Evolutionary conservation across 2,888 invertebrate species (phyloP).

Genomic region (Acholoe squamosa): DNA sequence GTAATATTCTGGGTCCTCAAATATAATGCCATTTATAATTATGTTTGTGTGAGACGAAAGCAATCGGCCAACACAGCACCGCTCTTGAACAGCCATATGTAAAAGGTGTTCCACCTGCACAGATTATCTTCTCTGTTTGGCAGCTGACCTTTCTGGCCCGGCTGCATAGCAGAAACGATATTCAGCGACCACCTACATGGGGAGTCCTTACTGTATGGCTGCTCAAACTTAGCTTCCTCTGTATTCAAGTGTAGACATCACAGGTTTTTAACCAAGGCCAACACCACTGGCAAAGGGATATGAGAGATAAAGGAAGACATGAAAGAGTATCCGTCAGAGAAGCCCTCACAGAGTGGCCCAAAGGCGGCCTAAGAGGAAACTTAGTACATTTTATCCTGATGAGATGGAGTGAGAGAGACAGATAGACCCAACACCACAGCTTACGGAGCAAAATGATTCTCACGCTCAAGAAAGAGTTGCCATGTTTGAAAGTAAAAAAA

Average conservation of each 20-base stretch:
- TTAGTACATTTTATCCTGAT: neutral
- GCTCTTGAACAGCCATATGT: too few species aligned
- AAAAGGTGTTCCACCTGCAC: too few species aligned
- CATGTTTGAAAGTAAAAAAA: too few species aligned
- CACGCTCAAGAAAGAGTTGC: too few species aligned
- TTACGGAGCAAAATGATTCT: neutral
- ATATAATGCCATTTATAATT: too few species aligned
- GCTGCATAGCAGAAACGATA: too few species aligned
- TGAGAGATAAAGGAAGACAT: neutral
- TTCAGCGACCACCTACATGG: too few species aligned
- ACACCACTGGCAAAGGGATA: conserved; percentile 18
- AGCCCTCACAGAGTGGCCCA: neutral
- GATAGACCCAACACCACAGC: conserved; percentile 44
- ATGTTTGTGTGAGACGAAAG: conserved; percentile 11
- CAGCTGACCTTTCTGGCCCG: too few species aligned
- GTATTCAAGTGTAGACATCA: neutral
- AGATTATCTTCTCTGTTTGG: too few species aligned
- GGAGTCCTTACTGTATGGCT: too few species aligned
- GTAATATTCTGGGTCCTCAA: neutral
- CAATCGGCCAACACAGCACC: conserved; percentile 47
- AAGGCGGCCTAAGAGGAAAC: neutral
- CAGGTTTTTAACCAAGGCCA: conserved; percentile 28
- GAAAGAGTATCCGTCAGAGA: neutral
- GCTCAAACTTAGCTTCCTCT: neutral
- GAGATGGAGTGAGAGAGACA: neutral